Percentiles rank a stretch among this genome's conserved stretches.
Conservation (phyloP, 1,140 invertebrate species). For the Elymnias hypermnestra region DNA sequence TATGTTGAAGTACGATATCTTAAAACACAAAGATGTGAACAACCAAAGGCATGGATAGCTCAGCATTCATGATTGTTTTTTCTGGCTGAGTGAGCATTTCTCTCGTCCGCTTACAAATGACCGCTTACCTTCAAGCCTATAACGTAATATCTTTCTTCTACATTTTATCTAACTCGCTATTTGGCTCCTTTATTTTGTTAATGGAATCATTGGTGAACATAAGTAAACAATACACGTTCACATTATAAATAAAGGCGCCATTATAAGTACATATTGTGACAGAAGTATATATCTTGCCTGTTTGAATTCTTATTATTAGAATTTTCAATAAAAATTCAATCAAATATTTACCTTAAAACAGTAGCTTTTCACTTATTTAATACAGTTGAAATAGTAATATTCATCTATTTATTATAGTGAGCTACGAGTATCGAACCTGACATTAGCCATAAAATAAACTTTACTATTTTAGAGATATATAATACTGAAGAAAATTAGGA, state of each 20-base stretch:
- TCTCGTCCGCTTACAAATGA: conserved; percentile 64
- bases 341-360: no score
- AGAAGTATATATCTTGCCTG: no score
- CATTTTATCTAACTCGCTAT: conserved; percentile 38
- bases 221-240: conserved; percentile 46
- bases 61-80: conserved; percentile 49
- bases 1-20: conserved; percentile 1
- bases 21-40: conserved; percentile 4
- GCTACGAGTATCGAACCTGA: no score
- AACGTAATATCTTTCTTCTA: conserved; percentile 44
- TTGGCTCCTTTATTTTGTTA: conserved; percentile 55
- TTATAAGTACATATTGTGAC: no score
- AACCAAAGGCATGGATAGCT: conserved; percentile 16
- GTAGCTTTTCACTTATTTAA: no score
- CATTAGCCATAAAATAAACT: no score
- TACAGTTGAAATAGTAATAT: no score
- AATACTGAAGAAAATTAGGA: no score
- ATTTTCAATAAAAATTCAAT: no score
- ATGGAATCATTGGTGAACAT: conserved; percentile 53
- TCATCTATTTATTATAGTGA: no score
- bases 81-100: conserved; percentile 59
- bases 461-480: no score
- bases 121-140: conserved; percentile 48
- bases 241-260: conserved; percentile 34
- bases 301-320: no score